Evolutionary conservation across 2,113 vertebrate genomes (phyloP).

Genomic region (Myotis lucifugus): DNA sequence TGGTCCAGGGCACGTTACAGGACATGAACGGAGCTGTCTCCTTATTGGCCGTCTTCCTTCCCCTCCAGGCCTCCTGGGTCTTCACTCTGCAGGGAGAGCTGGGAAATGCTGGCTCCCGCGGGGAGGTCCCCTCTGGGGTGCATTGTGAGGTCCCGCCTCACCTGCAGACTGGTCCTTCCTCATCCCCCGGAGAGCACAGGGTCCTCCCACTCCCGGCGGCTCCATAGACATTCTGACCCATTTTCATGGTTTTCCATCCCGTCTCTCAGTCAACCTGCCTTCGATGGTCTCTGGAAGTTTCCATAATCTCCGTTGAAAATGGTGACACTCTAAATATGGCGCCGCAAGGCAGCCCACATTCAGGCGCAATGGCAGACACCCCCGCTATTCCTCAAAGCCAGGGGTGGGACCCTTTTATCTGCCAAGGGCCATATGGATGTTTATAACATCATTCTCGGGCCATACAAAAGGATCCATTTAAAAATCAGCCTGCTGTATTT

Average conservation of each 20-base stretch:
- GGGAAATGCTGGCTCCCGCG: background rate
- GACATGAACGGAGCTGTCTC: background rate
- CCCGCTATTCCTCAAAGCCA: no score
- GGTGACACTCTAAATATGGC: background rate
- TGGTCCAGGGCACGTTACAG: background rate
- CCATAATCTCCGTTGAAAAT: background rate
- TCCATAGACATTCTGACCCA: fast-evolving
- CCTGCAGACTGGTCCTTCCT: background rate
- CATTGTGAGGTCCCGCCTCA: background rate
- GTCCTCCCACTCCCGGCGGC: background rate
- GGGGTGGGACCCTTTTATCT: no score
- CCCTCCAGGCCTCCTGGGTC: background rate
- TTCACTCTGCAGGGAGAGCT: background rate
- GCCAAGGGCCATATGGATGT: no score
- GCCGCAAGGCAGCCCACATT: background rate
- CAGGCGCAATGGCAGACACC: fast-evolving
- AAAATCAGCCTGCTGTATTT: no score
- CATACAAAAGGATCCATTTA: no score
- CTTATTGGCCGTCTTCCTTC: background rate
- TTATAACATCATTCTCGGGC: no score
- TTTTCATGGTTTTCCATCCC: background rate
- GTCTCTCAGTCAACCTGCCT: background rate
- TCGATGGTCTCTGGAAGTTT: background rate
- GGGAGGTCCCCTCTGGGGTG: background rate
- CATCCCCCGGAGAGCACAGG: fast-evolving